Conservation (phyloP, 2,113 vertebrate genomes). For the Ia io region DNA sequence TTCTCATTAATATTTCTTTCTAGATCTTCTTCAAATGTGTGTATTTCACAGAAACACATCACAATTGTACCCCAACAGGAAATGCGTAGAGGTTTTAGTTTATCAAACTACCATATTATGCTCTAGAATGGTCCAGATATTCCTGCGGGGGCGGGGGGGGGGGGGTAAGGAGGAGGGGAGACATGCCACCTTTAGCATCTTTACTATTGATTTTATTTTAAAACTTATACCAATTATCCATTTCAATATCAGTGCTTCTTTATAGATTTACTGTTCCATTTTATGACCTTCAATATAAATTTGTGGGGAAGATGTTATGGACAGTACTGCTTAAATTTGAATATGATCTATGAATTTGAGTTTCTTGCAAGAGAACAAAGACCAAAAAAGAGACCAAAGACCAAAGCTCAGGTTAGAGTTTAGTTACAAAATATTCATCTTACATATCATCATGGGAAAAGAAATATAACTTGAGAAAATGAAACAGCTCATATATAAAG, state of each 20-base stretch:
- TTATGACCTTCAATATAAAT: background rate
- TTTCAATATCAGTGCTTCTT: background rate
- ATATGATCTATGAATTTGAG: background rate
- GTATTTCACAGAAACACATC: background rate
- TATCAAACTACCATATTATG: background rate
- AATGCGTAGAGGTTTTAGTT: background rate
- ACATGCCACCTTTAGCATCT: background rate
- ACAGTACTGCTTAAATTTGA: background rate
- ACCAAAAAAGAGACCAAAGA: background rate
- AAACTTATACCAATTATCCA: background rate
- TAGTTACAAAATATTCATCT: slow-evolving; percentile 54
- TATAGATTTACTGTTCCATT: background rate
- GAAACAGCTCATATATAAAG: slow-evolving; percentile 22
- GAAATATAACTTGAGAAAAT: slow-evolving; percentile 60
- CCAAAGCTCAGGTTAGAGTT: slow-evolving; percentile 1
- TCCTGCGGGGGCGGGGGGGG: background rate
- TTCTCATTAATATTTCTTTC: background rate
- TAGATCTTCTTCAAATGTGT: background rate
- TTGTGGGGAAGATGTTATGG: background rate
- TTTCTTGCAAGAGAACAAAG: background rate
- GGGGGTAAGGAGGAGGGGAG: no score
- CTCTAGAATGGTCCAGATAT: background rate
- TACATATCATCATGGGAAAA: slow-evolving; percentile 44
- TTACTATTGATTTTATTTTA: background rate
- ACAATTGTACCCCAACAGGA: background rate